Evolutionary conservation across 2,113 vertebrate species (phyloP).

Genomic region (Andinoacara biseriatus): DNA sequence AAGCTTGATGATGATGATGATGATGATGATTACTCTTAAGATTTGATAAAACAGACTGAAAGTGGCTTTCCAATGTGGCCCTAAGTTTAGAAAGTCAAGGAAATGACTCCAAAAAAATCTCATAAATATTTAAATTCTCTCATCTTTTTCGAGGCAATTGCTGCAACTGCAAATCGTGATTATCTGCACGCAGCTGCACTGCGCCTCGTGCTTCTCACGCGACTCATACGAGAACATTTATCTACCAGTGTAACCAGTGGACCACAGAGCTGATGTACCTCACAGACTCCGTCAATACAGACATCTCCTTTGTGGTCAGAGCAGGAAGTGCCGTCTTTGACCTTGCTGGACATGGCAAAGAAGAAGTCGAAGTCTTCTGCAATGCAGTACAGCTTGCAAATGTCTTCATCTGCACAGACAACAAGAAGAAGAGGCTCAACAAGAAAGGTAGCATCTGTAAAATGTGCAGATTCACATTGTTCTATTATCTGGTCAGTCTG

Average conservation of each 20-base stretch:
- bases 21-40: neutral
- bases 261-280: slow-evolving; percentile 77
- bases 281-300: slow-evolving; percentile 95
- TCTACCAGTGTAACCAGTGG: neutral
- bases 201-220: neutral
- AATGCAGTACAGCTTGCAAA: slow-evolving; percentile 98
- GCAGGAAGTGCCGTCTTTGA: slow-evolving; percentile 95
- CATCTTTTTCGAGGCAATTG: neutral
- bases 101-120: neutral
- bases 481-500: neutral
- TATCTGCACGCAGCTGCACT: neutral
- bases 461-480: neutral
- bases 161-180: neutral
- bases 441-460: neutral
- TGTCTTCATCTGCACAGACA: slow-evolving; percentile 87
- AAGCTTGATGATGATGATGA: no score
- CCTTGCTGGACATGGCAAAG: slow-evolving; percentile 97
- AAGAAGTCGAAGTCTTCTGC: slow-evolving; percentile 99
- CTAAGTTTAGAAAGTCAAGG: neutral
- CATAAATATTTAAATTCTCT: neutral
- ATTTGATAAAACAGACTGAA: neutral
- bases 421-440: neutral
- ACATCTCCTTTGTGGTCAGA: slow-evolving; percentile 86
- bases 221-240: no score
- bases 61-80: neutral